Evolutionary conservation across 1,140 invertebrate genomes (phyloP), one percentile per base, ranked within the genome.

Genomic region (Tetramorium parvispinum): DNA sequence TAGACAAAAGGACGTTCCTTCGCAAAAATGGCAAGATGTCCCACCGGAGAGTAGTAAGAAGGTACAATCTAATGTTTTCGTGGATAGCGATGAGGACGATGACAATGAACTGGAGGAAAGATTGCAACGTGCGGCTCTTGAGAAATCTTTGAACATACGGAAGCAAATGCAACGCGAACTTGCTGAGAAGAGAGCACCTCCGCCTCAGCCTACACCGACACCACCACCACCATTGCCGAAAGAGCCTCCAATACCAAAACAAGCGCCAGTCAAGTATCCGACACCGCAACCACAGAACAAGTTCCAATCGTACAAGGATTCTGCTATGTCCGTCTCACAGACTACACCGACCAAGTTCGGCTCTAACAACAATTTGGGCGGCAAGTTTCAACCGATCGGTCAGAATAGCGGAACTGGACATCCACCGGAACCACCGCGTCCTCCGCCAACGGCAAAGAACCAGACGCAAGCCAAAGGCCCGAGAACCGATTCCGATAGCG

Each of bases 111-210:
- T 93, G 6, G 94, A 95, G 7, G 92, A 93, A 16, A 94, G 95
- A 59, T 43, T 95, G 5, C 93, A 94, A 24, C 93, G 94, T 7
- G 91, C 92, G 0, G 92, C 93, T 2, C 73, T 95, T 7, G 95
- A 95, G 10, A 95, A 95, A 24, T 93, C 94, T 0, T 89, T 95
- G 43, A 95, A 94, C 37, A 93, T 94, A 37, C 93, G 94, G 0
- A 95, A 95, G 46, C 95, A 95, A 77, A 94, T 94, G 93, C 94
- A 94, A 51, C 94, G 94, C 0, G 94, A 95, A n/a, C 86, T 95
- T 7, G 92, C 92, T 0, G 95, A 95, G 6, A 95, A 95, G 55
- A 92, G 94, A 13, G 91, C 90, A 87, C 37, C 93, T 87, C 83
- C 95, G 76, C 24, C 93, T 87, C 85, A 93, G 61, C 10, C 95